Percentiles rank a stretch among this genome's conserved stretches.
These are phyloP conservation scores for Sus cebifrons DNA, from an alignment of 2,797 vertebrate species.

Conservation along the genomic window DNA sequence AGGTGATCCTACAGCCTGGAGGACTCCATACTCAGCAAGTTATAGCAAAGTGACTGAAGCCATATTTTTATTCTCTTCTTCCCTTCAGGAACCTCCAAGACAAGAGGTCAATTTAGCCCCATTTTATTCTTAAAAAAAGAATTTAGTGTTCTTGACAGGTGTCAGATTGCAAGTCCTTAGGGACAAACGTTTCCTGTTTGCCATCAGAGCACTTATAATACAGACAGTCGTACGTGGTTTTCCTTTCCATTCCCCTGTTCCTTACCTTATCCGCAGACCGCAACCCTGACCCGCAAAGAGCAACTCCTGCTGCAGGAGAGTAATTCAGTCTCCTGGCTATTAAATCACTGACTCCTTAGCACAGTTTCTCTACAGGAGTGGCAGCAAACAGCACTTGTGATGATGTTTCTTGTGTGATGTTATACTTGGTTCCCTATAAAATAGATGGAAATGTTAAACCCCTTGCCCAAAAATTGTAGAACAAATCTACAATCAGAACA, in stretches of 20 bases:
- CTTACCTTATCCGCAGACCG: conserved; percentile 54
- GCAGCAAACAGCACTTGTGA: background rate
- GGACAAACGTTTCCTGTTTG: conserved; percentile 72
- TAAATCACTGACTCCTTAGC: conserved; percentile 52
- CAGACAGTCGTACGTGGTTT: conserved; percentile 25
- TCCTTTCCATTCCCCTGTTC: background rate
- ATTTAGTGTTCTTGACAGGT: conserved; percentile 83
- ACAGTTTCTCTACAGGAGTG: background rate
- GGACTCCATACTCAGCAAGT: conserved; percentile 28
- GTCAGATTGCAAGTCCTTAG: conserved; percentile 79
- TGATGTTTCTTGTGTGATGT: background rate
- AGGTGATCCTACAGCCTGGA: background rate
- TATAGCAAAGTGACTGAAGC: conserved; percentile 62
- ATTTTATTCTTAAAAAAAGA: conserved; percentile 76
- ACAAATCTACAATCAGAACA: background rate
- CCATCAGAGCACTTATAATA: conserved; percentile 60
- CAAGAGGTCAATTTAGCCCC: conserved; percentile 78
- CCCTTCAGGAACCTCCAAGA: conserved; percentile 65
- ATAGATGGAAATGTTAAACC: background rate
- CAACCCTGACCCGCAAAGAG: conserved; percentile 61
- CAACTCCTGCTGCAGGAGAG: background rate
- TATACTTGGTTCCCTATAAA: background rate
- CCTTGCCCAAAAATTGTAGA: background rate
- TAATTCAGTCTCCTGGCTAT: conserved; percentile 16
- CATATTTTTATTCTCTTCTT: conserved; percentile 72